These are phyloP conservation scores for Pogonocherus hispidulus DNA, from an alignment of 2,888 invertebrate species.

Conservation along the genomic window DNA sequence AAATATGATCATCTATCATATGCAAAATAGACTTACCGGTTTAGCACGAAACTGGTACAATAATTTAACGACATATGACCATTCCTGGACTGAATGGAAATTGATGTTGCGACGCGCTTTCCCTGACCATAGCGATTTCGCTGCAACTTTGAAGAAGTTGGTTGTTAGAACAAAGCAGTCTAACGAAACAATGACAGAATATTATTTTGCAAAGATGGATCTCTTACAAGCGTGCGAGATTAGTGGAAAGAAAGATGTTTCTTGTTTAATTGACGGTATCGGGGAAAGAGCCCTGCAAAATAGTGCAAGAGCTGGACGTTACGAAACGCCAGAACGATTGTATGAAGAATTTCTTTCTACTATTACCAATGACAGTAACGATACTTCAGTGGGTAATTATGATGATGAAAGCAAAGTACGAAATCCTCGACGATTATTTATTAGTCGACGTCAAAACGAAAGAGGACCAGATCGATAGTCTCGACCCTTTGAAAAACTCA, in stretches of 20 bases:
- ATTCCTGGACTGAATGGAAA: slow-evolving; percentile 45
- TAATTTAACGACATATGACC: slow-evolving; percentile 39
- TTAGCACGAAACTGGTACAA: slow-evolving; percentile 47
- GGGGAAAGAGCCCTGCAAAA: neutral
- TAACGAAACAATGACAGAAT: slow-evolving; percentile 4
- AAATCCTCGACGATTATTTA: no score
- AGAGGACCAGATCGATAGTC: no score
- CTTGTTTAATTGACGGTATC: neutral
- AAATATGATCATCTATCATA: slow-evolving; percentile 28
- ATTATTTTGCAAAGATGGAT: slow-evolving; percentile 33
- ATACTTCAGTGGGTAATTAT: no score
- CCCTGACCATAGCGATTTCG: slow-evolving; percentile 37
- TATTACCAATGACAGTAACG: neutral
- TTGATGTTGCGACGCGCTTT: neutral
- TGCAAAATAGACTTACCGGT: slow-evolving; percentile 43
- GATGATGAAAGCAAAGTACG: no score
- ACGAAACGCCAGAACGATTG: neutral
- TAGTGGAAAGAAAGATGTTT: neutral
- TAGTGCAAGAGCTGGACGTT: neutral
- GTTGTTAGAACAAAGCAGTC: slow-evolving; percentile 22
- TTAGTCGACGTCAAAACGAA: no score
- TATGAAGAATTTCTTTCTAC: neutral
- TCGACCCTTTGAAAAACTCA: no score
- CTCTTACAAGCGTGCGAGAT: neutral
- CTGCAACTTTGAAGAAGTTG: slow-evolving; percentile 27